A percentile compares a stretch with the other conserved stretches of the same genome.
Conservation (phyloP, 2,797 vertebrate species). For the Echiichthys vipera region DNA sequence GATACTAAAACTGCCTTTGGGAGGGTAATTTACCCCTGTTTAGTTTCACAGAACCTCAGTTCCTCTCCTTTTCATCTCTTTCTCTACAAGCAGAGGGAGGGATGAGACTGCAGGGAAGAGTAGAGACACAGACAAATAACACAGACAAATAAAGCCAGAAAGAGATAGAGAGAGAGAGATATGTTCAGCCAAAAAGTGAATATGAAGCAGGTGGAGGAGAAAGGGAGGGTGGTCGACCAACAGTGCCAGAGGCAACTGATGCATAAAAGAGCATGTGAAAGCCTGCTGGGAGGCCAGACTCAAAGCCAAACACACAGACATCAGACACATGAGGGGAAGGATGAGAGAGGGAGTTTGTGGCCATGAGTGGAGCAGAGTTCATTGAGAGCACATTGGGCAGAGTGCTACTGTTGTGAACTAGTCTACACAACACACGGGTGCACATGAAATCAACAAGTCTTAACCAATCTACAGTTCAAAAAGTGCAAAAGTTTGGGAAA, state of each 20-base stretch:
- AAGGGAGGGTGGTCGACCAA: constrained; percentile 36
- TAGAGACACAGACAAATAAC: constrained; percentile 49
- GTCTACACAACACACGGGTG: background rate
- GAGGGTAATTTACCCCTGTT: constrained; percentile 4
- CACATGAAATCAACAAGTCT: constrained; percentile 6
- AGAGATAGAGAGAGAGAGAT: constrained; percentile 31
- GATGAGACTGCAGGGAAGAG: constrained; percentile 40
- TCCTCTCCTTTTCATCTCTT: constrained; percentile 41
- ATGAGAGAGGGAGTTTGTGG: constrained; percentile 32
- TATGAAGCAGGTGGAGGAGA: constrained; percentile 68
- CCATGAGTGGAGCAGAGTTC: constrained; percentile 48
- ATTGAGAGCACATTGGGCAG: constrained; percentile 38
- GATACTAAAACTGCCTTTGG: background rate
- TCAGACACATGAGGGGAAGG: constrained; percentile 45
- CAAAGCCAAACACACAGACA: constrained; percentile 62
- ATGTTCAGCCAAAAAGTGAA: constrained; percentile 51
- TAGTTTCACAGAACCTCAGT: constrained; percentile 21
- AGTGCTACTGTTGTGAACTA: constrained; percentile 7
- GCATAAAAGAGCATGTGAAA: constrained; percentile 73
- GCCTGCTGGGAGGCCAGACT: constrained; percentile 56
- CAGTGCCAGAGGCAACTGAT: constrained; percentile 48
- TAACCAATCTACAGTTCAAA: no score
- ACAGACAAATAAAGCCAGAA: constrained; percentile 48
- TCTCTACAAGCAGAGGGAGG: constrained; percentile 39
- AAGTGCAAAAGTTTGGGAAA: no score